Percentiles rank a stretch among this genome's conserved stretches.
phyloP scores from a whole-genome alignment of 2,113 vertebrate genomes.

The Oreamnos americanus region DNA sequence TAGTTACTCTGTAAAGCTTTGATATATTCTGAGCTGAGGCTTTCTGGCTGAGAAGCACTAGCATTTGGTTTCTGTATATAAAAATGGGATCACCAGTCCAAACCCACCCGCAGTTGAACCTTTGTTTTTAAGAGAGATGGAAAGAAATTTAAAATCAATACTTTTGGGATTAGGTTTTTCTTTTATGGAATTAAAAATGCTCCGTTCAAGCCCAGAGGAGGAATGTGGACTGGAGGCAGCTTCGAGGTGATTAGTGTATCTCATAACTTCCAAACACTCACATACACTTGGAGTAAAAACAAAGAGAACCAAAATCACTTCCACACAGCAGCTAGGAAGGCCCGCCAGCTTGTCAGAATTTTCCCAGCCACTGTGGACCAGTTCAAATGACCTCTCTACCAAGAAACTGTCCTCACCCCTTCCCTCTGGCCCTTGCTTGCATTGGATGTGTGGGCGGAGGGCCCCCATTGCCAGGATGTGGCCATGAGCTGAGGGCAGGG shows the following conservation, averaged over 20 bases:
- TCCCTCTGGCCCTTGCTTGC: neutral
- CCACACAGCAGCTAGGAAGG: neutral
- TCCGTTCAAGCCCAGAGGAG: constrained; percentile 47
- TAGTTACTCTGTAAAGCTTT: neutral
- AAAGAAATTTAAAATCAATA: constrained; percentile 69
- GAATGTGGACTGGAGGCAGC: constrained; percentile 55
- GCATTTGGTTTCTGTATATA: rapidly evolving
- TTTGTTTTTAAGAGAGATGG: constrained; percentile 55
- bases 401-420: neutral
- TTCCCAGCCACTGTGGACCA: neutral
- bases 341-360: neutral
- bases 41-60: neutral
- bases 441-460: rapidly evolving
- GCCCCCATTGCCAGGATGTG: rapidly evolving
- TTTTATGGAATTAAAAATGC: constrained; percentile 74
- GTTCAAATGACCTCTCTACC: rapidly evolving
- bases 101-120: rapidly evolving
- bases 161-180: constrained; percentile 70
- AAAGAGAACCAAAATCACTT: neutral
- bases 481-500: rapidly evolving
- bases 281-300: constrained; percentile 54
- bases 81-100: rapidly evolving
- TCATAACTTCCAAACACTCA: constrained; percentile 46
- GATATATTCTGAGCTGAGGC: neutral
- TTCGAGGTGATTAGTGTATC: constrained; percentile 29